Evolutionary conservation across 2,888 invertebrate species (phyloP).

Genomic region (Eledona agricola): DNA sequence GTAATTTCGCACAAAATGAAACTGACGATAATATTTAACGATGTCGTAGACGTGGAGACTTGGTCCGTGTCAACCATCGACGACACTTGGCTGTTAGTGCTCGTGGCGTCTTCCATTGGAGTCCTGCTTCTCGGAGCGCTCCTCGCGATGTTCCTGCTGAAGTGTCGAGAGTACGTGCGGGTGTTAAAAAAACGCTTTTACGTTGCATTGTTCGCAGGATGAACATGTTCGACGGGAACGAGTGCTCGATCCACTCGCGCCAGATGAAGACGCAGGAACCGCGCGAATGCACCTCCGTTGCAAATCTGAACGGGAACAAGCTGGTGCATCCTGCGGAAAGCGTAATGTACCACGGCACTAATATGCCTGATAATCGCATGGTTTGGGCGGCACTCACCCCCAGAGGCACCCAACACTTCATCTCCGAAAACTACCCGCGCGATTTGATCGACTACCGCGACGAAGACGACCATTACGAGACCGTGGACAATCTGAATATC

Average conservation of each 20-base stretch:
- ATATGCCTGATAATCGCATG: slow-evolving; percentile 59
- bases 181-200: background rate
- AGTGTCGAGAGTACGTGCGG: slow-evolving; percentile 82
- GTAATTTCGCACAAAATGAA: too few relatives aligned
- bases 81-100: slow-evolving; percentile 83
- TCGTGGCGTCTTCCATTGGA: slow-evolving; percentile 82
- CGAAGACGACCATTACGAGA: slow-evolving; percentile 74
- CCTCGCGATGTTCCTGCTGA: slow-evolving; percentile 79
- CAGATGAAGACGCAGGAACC: slow-evolving; percentile 60
- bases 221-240: slow-evolving; percentile 68
- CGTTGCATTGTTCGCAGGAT: slow-evolving; percentile 54
- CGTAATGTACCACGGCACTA: slow-evolving; percentile 54
- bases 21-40: too few relatives aligned
- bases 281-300: slow-evolving; percentile 56
- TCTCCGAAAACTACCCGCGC: slow-evolving; percentile 72
- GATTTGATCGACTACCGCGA: slow-evolving; percentile 64
- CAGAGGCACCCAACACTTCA: slow-evolving; percentile 81
- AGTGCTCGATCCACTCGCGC: slow-evolving; percentile 64
- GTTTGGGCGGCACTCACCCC: slow-evolving; percentile 86
- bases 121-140: slow-evolving; percentile 82
- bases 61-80: slow-evolving; percentile 72
- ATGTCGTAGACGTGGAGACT: slow-evolving; percentile 64
- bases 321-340: slow-evolving; percentile 58
- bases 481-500: slow-evolving; percentile 65
- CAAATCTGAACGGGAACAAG: slow-evolving; percentile 61